These are phyloP conservation scores for Cyprinella venusta DNA, from an alignment of 2,797 vertebrate species.

Conservation along the genomic window DNA sequence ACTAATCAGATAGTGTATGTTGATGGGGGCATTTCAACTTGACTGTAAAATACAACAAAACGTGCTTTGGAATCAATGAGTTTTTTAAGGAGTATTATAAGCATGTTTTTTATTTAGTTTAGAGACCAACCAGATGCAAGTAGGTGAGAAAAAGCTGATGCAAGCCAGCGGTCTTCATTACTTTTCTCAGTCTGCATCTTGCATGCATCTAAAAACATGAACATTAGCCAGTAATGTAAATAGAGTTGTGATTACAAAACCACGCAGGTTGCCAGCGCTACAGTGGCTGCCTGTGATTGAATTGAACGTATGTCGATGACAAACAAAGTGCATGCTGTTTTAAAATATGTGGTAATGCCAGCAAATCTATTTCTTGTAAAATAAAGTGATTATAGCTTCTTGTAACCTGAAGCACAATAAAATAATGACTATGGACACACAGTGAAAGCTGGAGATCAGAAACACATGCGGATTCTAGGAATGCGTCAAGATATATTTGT, in stretches of 20 bases:
- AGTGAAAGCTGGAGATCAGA: not conserved
- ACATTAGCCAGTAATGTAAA: conserved; percentile 34
- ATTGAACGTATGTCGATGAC: conserved; percentile 7
- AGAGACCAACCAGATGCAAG: conserved; percentile 2
- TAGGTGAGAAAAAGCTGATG: conserved; percentile 1
- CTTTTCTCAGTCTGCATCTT: conserved; percentile 11
- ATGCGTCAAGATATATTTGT: not conserved
- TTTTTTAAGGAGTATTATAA: conserved; percentile 7
- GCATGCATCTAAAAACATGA: conserved; percentile 31
- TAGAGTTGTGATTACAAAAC: conserved; percentile 40
- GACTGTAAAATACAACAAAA: conserved; percentile 20
- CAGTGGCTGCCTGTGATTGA: not conserved
- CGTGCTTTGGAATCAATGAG: not conserved
- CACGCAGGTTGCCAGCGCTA: conserved; percentile 21
- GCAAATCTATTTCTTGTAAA: conserved; percentile 15
- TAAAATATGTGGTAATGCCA: conserved; percentile 21
- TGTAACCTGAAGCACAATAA: conserved; percentile 8
- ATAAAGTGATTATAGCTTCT: not conserved
- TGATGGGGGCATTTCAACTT: not conserved
- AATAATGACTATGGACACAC: conserved; percentile 10
- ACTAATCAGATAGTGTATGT: conserved; percentile 7
- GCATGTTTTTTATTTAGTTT: not conserved
- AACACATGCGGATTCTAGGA: not conserved
- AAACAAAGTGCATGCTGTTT: conserved; percentile 25
- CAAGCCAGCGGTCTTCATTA: conserved; percentile 18